Evolutionary conservation across 1,140 invertebrate species (phyloP), one percentile per base, ranked within the genome.

Genomic region (Bombus pascuorum): DNA sequence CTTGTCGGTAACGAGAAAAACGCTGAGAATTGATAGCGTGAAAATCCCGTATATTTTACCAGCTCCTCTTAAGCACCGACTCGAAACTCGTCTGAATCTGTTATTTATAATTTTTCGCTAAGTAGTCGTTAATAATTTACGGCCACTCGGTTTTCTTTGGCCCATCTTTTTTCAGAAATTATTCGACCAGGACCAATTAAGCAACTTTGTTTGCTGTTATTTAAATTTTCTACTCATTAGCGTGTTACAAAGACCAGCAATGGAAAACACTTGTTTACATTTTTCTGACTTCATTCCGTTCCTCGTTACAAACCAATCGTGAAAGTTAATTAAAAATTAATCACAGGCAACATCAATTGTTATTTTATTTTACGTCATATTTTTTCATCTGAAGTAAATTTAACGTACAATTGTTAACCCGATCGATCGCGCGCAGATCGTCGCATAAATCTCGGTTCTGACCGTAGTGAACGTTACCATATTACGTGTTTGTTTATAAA

Each of bases 311-410:
- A n/a, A 75, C 6, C 44, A 37, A 75, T 75, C 15, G 32, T 44
- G 32, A 25, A 25, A 53, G n/a, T 53, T 53, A 53, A 57, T 75
- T 75, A 75, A 75, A 57, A 53, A 75, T 37, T 57, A 75, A 75
- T 57, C n/a, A 15, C 9, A 5, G 5, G 28, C 72, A 74, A 8
- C n/a, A 12, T 53, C n/a, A 9, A 75, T 53, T 75, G 18, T 53
- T 75, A 57, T 57, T 28, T 59, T 34, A 22, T 34, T 25, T 76
- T 1, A 13, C 13, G 47, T 2, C 12, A 37, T 10, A n/a, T 39
- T 28, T 28, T 57, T 76, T 76, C 22, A 59, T 37, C 0, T 0
- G n/a, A n/a, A 53, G 25, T 18, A 47, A 34, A 34, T 47, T 32
- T 53, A n/a, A 13, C 18, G 3, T 2, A 39, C 37, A 1, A 39